Evolutionary conservation across 92 coral and sea anemone species (phyloP).

Genomic region (Heliopora coerulea): DNA sequence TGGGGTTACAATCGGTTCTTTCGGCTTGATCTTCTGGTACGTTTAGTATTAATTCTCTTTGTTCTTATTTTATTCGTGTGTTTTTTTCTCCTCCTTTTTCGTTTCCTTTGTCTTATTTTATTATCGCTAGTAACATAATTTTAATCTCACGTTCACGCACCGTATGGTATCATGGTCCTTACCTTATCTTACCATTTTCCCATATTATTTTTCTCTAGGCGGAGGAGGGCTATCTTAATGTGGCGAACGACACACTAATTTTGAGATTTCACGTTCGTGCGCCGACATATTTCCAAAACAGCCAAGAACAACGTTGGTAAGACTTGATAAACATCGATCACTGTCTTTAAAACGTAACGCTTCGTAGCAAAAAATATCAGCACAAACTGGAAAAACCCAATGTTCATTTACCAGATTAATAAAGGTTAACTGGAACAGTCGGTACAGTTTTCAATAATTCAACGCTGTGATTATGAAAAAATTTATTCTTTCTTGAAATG

Average conservation of each 20-base stretch:
- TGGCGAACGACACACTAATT: conserved; percentile 92
- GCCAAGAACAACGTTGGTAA: conserved; percentile 98
- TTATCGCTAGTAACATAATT: too few species aligned
- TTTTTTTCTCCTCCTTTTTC: background rate
- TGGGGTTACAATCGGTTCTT: conserved; percentile 99
- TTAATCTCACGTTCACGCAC: too few species aligned
- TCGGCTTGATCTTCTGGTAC: conserved; percentile 94
- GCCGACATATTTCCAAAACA: conserved; percentile 97
- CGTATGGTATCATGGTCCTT: too few species aligned
- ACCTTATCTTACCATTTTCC: background rate
- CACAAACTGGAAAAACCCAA: too few species aligned
- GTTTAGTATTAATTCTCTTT: conserved; percentile 3
- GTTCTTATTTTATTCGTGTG: background rate
- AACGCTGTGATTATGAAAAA: too few species aligned
- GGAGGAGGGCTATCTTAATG: conserved; percentile 90
- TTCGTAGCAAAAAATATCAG: too few species aligned
- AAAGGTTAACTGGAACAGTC: too few species aligned
- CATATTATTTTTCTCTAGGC: conserved; percentile 55
- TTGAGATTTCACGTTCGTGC: conserved; percentile 98
- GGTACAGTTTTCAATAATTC: too few species aligned
- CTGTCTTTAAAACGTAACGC: too few species aligned
- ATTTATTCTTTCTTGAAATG: background rate
- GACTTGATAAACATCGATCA: too few species aligned
- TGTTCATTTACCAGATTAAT: too few species aligned
- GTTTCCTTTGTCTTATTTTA: too few species aligned